A percentile compares a stretch with the other conserved stretches of the same genome.
Evolutionary conservation across 1,140 invertebrate genomes (phyloP).

Genomic region (Trypoxylus dichotomus): DNA sequence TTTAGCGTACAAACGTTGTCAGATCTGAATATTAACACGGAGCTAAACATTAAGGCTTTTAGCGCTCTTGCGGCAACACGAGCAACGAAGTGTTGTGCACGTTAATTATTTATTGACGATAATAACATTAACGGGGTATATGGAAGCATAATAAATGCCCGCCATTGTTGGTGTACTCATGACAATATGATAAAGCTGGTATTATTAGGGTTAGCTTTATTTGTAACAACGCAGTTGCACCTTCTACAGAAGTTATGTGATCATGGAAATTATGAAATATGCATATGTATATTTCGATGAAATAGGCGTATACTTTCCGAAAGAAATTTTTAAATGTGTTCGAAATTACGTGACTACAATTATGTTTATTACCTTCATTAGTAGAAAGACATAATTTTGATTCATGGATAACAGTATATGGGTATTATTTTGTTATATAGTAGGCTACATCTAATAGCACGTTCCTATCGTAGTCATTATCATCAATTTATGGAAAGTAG

Average conservation of each 20-base stretch:
- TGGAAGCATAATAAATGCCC: not conserved
- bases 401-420: too few relatives aligned
- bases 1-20: constrained; percentile 16
- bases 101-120: constrained; percentile 14
- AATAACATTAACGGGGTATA: constrained; percentile 8
- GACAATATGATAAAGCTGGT: not conserved
- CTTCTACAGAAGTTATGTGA: not conserved
- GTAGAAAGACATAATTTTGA: too few relatives aligned
- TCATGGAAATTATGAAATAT: not conserved
- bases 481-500: too few relatives aligned
- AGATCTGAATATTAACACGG: constrained; percentile 18
- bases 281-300: not conserved
- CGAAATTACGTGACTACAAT: too few relatives aligned
- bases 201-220: not conserved
- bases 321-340: too few relatives aligned
- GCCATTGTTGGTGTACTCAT: not conserved
- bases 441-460: too few relatives aligned
- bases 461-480: too few relatives aligned
- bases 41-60: constrained; percentile 6
- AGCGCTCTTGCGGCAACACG: not conserved
- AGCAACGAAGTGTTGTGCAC: not conserved
- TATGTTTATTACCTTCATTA: too few relatives aligned
- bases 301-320: too few relatives aligned
- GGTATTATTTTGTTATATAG: too few relatives aligned
- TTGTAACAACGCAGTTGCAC: not conserved